A percentile compares a stretch with the other conserved stretches of the same genome.
phyloP scores from a whole-genome alignment of 2,113 vertebrate species.

The Pandion haliaetus region DNA sequence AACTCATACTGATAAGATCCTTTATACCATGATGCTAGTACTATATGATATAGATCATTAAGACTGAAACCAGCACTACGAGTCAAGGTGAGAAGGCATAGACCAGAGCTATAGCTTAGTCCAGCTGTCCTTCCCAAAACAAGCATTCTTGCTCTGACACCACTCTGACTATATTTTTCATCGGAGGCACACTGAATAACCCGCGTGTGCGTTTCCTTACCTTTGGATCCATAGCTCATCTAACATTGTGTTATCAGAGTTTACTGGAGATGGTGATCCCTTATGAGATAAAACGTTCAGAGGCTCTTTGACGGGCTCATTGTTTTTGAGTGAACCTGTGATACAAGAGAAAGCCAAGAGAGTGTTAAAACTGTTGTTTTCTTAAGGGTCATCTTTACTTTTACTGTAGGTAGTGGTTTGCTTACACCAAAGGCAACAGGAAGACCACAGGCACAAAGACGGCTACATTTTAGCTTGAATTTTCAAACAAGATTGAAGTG shows the following conservation, averaged over 20 bases:
- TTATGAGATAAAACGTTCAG: background rate
- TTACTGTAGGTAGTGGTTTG: background rate
- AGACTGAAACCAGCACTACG: background rate
- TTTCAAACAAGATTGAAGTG: background rate
- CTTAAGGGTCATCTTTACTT: background rate
- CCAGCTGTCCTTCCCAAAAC: background rate
- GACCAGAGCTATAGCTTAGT: background rate
- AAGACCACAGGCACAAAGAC: background rate
- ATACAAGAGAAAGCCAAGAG: background rate
- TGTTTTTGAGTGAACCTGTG: conserved; percentile 54
- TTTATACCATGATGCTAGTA: background rate
- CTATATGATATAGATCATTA: background rate
- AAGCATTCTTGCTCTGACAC: background rate
- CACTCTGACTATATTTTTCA: background rate
- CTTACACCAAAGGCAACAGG: background rate
- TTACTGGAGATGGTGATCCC: background rate
- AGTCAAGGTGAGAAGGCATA: background rate
- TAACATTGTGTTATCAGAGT: background rate
- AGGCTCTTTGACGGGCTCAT: conserved; percentile 7
- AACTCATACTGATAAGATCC: background rate
- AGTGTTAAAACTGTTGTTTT: background rate
- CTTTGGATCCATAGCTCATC: conserved; percentile 30
- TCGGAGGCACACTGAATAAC: accelerated
- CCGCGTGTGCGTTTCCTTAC: background rate
- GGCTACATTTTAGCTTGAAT: background rate